These are phyloP conservation scores for Podiceps cristatus DNA, from an alignment of 2,113 vertebrate species.

Conservation along the genomic window DNA sequence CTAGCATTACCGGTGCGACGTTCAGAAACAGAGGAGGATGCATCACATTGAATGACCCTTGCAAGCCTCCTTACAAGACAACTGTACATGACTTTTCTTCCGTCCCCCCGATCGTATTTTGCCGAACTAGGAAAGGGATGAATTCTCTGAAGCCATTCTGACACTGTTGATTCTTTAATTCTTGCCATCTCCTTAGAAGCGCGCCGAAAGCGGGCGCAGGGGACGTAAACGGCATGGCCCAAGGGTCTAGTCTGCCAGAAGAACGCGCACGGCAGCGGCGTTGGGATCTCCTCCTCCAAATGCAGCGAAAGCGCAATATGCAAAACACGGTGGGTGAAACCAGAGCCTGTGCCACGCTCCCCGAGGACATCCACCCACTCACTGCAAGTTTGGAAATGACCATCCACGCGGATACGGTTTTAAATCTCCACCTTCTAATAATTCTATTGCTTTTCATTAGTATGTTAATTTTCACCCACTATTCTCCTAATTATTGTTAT, in stretches of 20 bases:
- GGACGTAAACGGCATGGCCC: neutral
- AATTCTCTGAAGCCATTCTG: neutral
- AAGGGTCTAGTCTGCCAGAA: neutral
- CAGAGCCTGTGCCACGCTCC: neutral
- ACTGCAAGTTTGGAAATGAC: neutral
- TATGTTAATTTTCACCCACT: neutral
- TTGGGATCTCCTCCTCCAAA: neutral
- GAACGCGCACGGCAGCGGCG: neutral
- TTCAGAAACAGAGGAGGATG: neutral
- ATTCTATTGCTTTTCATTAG: neutral
- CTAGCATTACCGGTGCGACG: accelerated
- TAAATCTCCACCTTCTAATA: neutral
- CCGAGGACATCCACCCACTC: neutral
- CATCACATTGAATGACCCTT: accelerated
- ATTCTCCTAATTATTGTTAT: neutral
- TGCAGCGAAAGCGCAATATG: neutral
- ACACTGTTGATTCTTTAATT: neutral
- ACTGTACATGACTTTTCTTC: too few species aligned
- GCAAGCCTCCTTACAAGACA: neutral
- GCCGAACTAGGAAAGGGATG: neutral
- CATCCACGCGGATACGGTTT: neutral
- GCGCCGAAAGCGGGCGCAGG: neutral
- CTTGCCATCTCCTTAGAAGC: neutral
- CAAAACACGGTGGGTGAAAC: neutral
- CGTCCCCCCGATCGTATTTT: accelerated